Conservation (phyloP, 2,888 invertebrate genomes). For the Drymonia ruficornis region DNA sequence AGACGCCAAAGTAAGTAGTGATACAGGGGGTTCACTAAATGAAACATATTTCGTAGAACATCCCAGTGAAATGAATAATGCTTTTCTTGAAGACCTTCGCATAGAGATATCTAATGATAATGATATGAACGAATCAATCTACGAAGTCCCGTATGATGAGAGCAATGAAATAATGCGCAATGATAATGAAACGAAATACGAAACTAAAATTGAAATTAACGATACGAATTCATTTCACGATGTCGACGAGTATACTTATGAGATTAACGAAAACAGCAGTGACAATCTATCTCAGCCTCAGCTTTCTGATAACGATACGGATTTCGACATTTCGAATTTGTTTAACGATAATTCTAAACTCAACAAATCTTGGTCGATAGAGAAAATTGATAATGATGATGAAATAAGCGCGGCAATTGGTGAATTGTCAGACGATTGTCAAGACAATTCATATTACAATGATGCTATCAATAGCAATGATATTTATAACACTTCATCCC, state of each 20-base stretch:
- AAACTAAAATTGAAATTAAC: neutral
- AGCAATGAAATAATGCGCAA: neutral
- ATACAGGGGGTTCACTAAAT: conserved; percentile 9
- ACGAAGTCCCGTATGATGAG: neutral
- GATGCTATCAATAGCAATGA: conserved; percentile 15
- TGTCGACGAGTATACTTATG: neutral
- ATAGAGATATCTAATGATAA: conserved; percentile 9
- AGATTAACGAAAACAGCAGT: neutral
- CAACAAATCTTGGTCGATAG: neutral
- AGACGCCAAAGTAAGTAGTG: neutral
- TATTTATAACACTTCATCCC: conserved; percentile 46
- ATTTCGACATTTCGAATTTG: neutral
- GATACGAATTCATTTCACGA: neutral
- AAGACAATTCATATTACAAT: neutral
- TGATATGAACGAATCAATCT: neutral
- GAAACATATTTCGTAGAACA: conserved; percentile 46
- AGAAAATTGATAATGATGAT: neutral
- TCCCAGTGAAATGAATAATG: conserved; percentile 62
- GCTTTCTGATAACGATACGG: neutral
- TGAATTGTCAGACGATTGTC: neutral
- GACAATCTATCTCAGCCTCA: neutral
- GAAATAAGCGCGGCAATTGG: neutral
- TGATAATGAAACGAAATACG: no score
- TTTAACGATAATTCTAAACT: neutral
- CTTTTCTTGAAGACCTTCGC: conserved; percentile 58